Base-by-base conservation (phyloP, 2,888 invertebrate genomes). In the Hanleya hanleyi region DNA sequence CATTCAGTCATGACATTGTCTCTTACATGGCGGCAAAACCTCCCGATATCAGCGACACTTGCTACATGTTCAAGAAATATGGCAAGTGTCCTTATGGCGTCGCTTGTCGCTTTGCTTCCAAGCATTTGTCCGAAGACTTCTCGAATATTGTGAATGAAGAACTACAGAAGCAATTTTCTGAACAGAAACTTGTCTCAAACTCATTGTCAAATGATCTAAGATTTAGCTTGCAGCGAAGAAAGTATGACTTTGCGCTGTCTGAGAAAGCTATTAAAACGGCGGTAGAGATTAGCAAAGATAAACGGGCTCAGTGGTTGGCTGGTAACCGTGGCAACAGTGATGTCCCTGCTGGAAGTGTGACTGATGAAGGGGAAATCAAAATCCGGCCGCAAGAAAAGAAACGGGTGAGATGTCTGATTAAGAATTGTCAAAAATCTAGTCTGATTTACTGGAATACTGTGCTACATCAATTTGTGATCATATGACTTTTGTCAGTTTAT, bases 1-100 rank as follows among this genome's bases (percentile, higher is more conserved):
- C 84, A 67, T 90, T 87, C 70, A 80, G 77, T 66, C 90, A 90
- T 73, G 94, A 96, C 88, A 91, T 95, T 32, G 86, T 92, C 18
- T 93, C 94, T 37, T 98, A 95, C 90, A 87, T 97, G 77, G 76
- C 77, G 3, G 93, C 94, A 37, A 96, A 96, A 91, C 94, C 94
- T 15, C 77, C 87, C 75, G 89, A 92, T 80, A 75, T 92, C n/a
- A 93, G 92, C 62, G 82, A 83, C 0, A 77, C 82, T 5, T 93
- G 93, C 80, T 91, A 92, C 50, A 77, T 91, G 33, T 93, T 88
- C 84, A 86, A 90, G 47, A 91, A 87, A 2, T 91, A 89, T 81
- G 99, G 99, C 0, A 94, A 93, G 86, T 99, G 99, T 90, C 93
- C 93, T 0, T 93, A 95, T 84, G 97, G 98, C 0, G 91, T 96